Conservation (phyloP, 2,888 invertebrate species). For the Sylvicola fuscatus region DNA sequence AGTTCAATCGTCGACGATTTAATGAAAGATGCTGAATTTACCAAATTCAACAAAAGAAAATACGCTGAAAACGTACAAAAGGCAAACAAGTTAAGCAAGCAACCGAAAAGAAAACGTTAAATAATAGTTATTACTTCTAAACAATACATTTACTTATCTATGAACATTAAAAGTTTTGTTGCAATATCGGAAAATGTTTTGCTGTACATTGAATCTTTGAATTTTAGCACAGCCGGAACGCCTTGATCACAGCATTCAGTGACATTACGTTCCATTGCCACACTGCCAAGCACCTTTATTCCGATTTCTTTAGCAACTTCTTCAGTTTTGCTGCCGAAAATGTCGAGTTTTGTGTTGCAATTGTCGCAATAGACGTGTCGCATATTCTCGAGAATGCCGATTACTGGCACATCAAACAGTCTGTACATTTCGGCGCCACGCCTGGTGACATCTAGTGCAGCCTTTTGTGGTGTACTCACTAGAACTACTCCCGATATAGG, state of each 20-base stretch:
- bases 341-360: slow-evolving; percentile 47
- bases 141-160: slow-evolving; percentile 7
- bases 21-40: slow-evolving; percentile 69
- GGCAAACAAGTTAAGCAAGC: no score
- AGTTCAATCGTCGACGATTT: slow-evolving; percentile 84
- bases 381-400: slow-evolving; percentile 89
- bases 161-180: slow-evolving; percentile 8
- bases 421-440: slow-evolving; percentile 77
- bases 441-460: slow-evolving; percentile 67
- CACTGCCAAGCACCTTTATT: slow-evolving; percentile 40
- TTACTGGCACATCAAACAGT: slow-evolving; percentile 59
- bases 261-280: slow-evolving; percentile 19
- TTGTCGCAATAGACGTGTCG: slow-evolving; percentile 53
- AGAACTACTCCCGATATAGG: slow-evolving; percentile 74
- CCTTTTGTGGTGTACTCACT: slow-evolving; percentile 81
- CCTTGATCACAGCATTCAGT: slow-evolving; percentile 21
- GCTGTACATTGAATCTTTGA: slow-evolving; percentile 16
- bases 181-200: slow-evolving; percentile 13
- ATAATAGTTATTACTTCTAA: no score
- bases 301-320: slow-evolving; percentile 41
- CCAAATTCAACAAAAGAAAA: slow-evolving; percentile 59
- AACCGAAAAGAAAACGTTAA: no score
- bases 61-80: slow-evolving; percentile 20
- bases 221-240: slow-evolving; percentile 17
- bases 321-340: slow-evolving; percentile 50